Evolutionary conservation across 2,888 invertebrate genomes (phyloP).

Genomic region (Colostygia pectinataria): DNA sequence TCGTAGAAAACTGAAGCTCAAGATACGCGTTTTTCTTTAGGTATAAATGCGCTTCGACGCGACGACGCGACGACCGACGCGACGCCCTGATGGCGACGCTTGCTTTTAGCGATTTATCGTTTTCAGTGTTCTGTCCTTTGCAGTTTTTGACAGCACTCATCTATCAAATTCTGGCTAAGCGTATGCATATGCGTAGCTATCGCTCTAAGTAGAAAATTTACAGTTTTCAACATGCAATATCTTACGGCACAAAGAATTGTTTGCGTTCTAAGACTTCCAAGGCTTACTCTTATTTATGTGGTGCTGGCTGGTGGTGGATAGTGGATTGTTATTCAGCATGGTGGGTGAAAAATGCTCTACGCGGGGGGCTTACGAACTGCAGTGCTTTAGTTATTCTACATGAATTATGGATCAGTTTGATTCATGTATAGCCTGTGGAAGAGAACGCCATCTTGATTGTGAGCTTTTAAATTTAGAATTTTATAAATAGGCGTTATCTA

Average conservation of each 20-base stretch:
- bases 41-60: too few species aligned
- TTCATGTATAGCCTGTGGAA: constrained; percentile 62
- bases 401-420: constrained; percentile 76
- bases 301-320: constrained; percentile 16
- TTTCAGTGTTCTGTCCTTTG: too few species aligned
- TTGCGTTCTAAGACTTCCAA: constrained; percentile 43
- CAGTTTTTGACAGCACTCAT: too few species aligned
- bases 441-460: constrained; percentile 51
- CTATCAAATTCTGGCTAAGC: too few species aligned
- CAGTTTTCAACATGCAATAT: constrained; percentile 45
- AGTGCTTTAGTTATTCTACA: constrained; percentile 64
- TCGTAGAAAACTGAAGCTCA: too few species aligned
- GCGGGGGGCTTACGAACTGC: constrained; percentile 67
- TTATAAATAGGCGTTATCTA: constrained; percentile 35
- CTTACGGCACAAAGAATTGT: constrained; percentile 57
- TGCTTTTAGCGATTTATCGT: too few species aligned
- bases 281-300: constrained; percentile 56
- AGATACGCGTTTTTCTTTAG: too few species aligned
- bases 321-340: constrained; percentile 28
- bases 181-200: too few species aligned
- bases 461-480: constrained; percentile 48
- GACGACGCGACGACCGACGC: too few species aligned
- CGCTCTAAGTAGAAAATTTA: constrained; percentile 37
- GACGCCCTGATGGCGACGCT: too few species aligned
- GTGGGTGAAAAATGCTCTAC: constrained; percentile 69